Evolutionary conservation across 2,113 vertebrate species (phyloP).

Genomic region (Oryctolagus cuniculus): mOryCun1.1 NC_091440.1:83900001-83900500

Average conservation of each 20-base stretch:
- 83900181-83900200: neutral
- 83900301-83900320: neutral
- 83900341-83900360: neutral
- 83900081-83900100: slow-evolving; percentile 68
- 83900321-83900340: neutral
- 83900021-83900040: slow-evolving; percentile 63
- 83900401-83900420: slow-evolving; percentile 4
- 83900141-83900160: slow-evolving; percentile 58
- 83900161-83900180: slow-evolving; percentile 51
- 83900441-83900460: slow-evolving; percentile 15
- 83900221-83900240: neutral
- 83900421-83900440: slow-evolving; percentile 42
- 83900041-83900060: slow-evolving; percentile 74
- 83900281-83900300: slow-evolving; percentile 6
- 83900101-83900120: neutral
- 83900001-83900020: slow-evolving; percentile 84
- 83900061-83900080: slow-evolving; percentile 38
- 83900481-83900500: neutral
- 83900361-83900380: neutral
- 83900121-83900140: slow-evolving; percentile 50
- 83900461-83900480: slow-evolving; percentile 76
- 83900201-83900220: neutral
- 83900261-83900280: neutral
- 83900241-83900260: neutral
- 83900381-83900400: neutral